A percentile compares a stretch with the other conserved stretches of the same genome.
Conservation (phyloP, 2,797 vertebrate genomes). For the Pipistrellus kuhlii region DNA sequence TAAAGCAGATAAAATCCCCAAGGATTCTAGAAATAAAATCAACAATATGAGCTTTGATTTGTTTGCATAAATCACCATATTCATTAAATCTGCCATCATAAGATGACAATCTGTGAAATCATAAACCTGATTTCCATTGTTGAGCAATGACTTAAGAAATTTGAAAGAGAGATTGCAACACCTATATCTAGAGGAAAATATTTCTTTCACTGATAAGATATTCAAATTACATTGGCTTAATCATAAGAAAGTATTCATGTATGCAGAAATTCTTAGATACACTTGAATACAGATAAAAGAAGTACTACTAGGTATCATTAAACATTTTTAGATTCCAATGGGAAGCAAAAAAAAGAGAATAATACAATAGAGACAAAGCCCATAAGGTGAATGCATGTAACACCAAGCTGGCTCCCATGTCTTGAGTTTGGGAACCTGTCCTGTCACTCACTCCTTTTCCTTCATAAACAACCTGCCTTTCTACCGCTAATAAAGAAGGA, state of each 20-base stretch:
- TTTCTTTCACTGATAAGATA: slow-evolving; percentile 53
- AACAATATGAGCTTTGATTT: slow-evolving; percentile 32
- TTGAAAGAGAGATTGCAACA: slow-evolving; percentile 54
- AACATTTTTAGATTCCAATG: slow-evolving; percentile 9
- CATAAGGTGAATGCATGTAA: neutral
- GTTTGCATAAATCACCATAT: slow-evolving; percentile 60
- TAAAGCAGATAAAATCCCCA: neutral
- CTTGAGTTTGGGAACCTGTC: neutral
- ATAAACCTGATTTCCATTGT: slow-evolving; percentile 60
- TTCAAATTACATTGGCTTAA: slow-evolving; percentile 40
- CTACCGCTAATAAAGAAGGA: neutral
- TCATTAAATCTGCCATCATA: neutral
- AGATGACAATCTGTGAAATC: slow-evolving; percentile 47
- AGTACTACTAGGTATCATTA: neutral
- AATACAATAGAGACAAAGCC: neutral
- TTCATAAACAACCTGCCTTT: neutral
- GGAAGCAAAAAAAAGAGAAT: neutral
- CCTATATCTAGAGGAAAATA: slow-evolving; percentile 14
- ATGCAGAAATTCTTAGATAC: slow-evolving; percentile 28
- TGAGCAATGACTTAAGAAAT: slow-evolving; percentile 53
- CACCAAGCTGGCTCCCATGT: too few species aligned
- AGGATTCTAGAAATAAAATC: slow-evolving; percentile 60
- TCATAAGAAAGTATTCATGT: neutral
- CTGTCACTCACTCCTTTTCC: neutral
- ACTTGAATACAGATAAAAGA: slow-evolving; percentile 43